Evolutionary conservation across 2,888 invertebrate species (phyloP), one percentile per base, ranked within the genome.

Genomic region (Oxyscelio sp.): DNA sequence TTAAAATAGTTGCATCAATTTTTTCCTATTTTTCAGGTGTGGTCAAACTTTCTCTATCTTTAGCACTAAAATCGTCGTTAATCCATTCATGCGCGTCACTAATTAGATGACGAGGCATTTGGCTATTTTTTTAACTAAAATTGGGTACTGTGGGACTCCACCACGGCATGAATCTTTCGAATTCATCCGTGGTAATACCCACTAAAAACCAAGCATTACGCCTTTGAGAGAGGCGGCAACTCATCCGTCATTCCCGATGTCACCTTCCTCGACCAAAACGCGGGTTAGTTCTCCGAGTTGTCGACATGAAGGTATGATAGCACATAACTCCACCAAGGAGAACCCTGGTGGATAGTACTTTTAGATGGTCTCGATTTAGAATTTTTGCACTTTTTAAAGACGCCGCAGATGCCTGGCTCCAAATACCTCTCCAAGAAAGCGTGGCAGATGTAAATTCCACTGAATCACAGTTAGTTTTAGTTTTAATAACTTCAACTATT

Each of bases 371-470:
- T 4, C 4, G 11, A 11, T 8, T 58, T 8, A 58, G 11, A 19
- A 58, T 11, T 11, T 11, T 11, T 70, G 5, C 13, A 38, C 15
- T 27, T 1, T 70, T 1, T 8, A 84, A 66, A 31, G 8, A 48
- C 17, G 70, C 34, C 22, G 58, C 83, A 13, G 85, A 85, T 15
- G 13, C 24, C 8, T 11, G 6, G 11, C 59, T 65, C 85, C 86
- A 87, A 0, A 87, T 31, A 0, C 88, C 87, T 19, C 85, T 31
- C 86, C 85, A 87, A 1, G 85, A 85, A 0, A 85, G 19, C 0
- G 85, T 87, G 9, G 77, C 66, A 0, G 83, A 83, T 21, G 79
- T 75, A 21, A 84, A 85, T 8, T 24, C 0, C 1, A 79, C 74
- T 4, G 24, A 13, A 0, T 13, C 17, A 17, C 21, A 0, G 1